These are phyloP conservation scores for Pseudorasbora parva DNA, from an alignment of 2,113 vertebrate genomes.

Conservation along the genomic window DNA sequence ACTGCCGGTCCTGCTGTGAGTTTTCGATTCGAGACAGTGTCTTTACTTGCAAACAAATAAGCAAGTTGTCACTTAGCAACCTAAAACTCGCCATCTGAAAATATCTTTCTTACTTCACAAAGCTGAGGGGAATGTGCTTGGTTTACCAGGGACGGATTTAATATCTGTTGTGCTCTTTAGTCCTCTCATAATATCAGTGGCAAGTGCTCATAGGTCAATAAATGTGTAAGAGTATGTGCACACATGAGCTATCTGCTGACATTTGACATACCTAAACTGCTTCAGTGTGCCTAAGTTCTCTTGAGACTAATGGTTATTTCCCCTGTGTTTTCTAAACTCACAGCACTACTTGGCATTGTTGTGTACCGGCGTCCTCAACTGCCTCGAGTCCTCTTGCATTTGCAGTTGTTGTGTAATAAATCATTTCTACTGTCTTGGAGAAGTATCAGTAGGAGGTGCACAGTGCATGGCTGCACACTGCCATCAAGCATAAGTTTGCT, in stretches of 20 bases:
- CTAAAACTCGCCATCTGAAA: conserved; percentile 12
- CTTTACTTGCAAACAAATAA: conserved; percentile 17
- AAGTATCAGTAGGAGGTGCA: conserved; percentile 34
- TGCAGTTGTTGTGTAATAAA: conserved; percentile 49
- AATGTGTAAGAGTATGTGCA: not conserved
- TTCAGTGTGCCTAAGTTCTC: not conserved
- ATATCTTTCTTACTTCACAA: not conserved
- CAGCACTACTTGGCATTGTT: conserved; percentile 12
- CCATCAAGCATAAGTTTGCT: conserved; percentile 33
- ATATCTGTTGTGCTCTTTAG: conserved; percentile 4
- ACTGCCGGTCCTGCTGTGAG: conserved; percentile 42
- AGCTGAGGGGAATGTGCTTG: not conserved
- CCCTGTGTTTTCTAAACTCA: conserved; percentile 16
- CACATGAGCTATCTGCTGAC: conserved; percentile 7
- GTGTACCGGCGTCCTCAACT: conserved; percentile 12
- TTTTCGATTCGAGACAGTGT: conserved; percentile 45
- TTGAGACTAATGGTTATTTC: not conserved
- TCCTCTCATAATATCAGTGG: not conserved
- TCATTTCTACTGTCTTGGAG: conserved; percentile 23
- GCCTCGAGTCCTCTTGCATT: conserved; percentile 32
- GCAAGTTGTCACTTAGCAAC: conserved; percentile 46
- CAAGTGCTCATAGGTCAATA: not conserved
- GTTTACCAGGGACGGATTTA: not conserved
- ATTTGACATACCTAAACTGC: not conserved
- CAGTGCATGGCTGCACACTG: not conserved